Conservation (phyloP, 1,140 invertebrate species). For the Dendrolimus kikuchii region DNA sequence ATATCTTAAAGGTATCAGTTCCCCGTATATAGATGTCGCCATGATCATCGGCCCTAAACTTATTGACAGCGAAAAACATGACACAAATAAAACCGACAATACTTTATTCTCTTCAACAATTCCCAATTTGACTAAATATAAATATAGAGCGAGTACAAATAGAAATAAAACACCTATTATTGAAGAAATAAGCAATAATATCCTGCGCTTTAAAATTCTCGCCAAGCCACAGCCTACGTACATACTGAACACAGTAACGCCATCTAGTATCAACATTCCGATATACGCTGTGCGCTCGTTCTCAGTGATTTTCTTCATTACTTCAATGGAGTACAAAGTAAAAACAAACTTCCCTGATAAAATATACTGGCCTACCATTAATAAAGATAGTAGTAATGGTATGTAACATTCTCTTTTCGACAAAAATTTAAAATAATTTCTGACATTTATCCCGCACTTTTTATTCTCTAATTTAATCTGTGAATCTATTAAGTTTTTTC, state of each 20-base stretch:
- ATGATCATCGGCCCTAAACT: slow-evolving; percentile 20
- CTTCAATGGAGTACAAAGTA: slow-evolving; percentile 23
- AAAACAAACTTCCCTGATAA: slow-evolving; percentile 26
- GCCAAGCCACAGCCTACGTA: slow-evolving; percentile 22
- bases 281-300: slow-evolving; percentile 16
- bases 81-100: slow-evolving; percentile 17
- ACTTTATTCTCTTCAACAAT: slow-evolving; percentile 19
- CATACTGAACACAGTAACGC: slow-evolving; percentile 20
- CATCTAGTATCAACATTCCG: slow-evolving; percentile 29
- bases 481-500: slow-evolving; percentile 11
- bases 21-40: slow-evolving; percentile 8
- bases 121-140: slow-evolving; percentile 19
- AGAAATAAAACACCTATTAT: slow-evolving; percentile 15
- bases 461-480: slow-evolving; percentile 2
- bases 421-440: slow-evolving; percentile 4
- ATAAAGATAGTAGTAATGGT: slow-evolving; percentile 1
- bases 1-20: slow-evolving; percentile 15
- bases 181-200: slow-evolving; percentile 14
- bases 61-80: slow-evolving; percentile 15
- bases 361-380: slow-evolving; percentile 10
- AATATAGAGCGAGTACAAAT: slow-evolving; percentile 24
- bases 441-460: too few relatives aligned
- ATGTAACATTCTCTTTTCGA: background rate
- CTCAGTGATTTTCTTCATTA: slow-evolving; percentile 24
- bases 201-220: slow-evolving; percentile 18